Evolutionary conservation across 2,888 invertebrate genomes (phyloP), one percentile per base, ranked within the genome.

Genomic region (Strigamia transsilvanica): DNA sequence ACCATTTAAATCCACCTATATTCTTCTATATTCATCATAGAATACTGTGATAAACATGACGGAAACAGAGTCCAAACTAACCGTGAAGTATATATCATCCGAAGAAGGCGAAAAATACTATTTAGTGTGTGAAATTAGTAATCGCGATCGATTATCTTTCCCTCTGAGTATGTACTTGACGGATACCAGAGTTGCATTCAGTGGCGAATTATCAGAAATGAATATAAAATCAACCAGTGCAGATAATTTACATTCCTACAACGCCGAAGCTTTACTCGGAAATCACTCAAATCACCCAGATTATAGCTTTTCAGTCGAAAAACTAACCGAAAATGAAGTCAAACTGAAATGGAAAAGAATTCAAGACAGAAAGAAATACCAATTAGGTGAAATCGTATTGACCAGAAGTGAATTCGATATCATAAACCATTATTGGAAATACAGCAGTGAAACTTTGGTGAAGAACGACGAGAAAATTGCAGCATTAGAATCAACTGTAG

Each of bases 291-390:
- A 61, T 23, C 9, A 18, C 23, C 23, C 78, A n/a, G 32, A 77
- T 32, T 77, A 38, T 32, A 27, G 15, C n/a, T 77, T 77, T 77
- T 32, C 32, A 23, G 78, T 77, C n/a, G 78, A 9, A 27, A 77
- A 77, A 77, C 32, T 23, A 18, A 18, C 5, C 10, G 78, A 15
- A 4, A 77, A 27, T 23, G 38, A 77, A 77, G 78, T 38, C 7
- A 77, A 77, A 77, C 9, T 77, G n/a, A 38, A 34, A 34, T 77
- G 78, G 78, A 77, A 77, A 77, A 77, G 78, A 38, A n/a, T 77
- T 32, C 34, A 34, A n/a, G 78, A 77, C 10, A 27, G 78, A n/a
- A 77, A 34, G 18, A 77, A 77, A 77, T 77, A 77, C 10, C 78
- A 77, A 18, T 18, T 77, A 18, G 78, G 78, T 34, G 38, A 38